phyloP scores from a whole-genome alignment of 1,140 invertebrate species.

The Rhopalosiphum maidis region DNA sequence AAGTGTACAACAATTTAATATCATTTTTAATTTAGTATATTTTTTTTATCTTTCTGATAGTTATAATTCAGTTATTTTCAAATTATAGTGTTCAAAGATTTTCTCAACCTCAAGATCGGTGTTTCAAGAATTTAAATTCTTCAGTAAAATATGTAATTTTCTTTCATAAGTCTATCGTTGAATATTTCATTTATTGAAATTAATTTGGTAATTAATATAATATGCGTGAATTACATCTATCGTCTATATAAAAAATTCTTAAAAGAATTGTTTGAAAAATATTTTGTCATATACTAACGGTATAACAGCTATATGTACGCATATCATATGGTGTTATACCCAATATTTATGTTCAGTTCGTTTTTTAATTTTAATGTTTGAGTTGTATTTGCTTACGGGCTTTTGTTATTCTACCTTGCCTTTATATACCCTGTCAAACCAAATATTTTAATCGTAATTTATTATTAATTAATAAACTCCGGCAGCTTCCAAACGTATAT shows the following conservation, averaged over 20 bases:
- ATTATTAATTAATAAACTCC: not conserved
- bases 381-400: not conserved
- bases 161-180: not conserved
- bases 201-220: not conserved
- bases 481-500: not conserved
- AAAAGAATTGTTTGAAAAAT: not conserved
- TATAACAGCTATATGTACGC: not conserved
- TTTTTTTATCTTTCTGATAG: no score
- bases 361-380: not conserved
- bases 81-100: no score
- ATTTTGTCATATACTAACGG: not conserved
- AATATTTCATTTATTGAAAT: not conserved
- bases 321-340: not conserved
- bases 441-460: conserved; percentile 7
- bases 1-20: no score
- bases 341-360: not conserved
- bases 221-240: not conserved
- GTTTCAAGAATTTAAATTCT: no score
- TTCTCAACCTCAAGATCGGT: no score
- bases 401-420: not conserved
- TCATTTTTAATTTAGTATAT: no score
- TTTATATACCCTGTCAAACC: not conserved
- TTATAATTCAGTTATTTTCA: no score
- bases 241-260: not conserved
- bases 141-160: no score